A percentile compares a stretch with the other conserved stretches of the same genome.
Conservation (phyloP, 1,140 invertebrate species). For the Homalodisca vitripennis region DNA sequence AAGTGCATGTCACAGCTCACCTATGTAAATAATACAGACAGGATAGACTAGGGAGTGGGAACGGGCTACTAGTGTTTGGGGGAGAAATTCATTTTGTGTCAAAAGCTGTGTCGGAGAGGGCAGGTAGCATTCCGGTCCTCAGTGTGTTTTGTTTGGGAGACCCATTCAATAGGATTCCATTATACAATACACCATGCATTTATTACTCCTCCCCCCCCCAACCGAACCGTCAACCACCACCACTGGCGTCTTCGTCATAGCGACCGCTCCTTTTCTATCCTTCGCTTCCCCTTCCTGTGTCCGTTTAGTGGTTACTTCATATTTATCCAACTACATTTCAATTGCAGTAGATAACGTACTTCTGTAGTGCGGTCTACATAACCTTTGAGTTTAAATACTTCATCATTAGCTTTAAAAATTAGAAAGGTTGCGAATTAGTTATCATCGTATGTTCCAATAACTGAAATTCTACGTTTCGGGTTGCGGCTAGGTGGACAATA, state of each 20-base stretch:
- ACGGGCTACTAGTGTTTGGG: slow-evolving; percentile 8
- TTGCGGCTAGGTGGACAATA: too few species aligned
- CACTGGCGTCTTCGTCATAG: background rate
- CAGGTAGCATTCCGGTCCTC: slow-evolving; percentile 11
- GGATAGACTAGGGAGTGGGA: background rate
- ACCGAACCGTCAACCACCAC: background rate
- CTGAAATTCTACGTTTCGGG: too few species aligned
- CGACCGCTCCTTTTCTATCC: background rate
- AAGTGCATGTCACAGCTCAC: background rate
- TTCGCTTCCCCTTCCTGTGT: background rate
- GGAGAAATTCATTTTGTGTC: slow-evolving; percentile 17
- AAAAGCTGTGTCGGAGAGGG: slow-evolving; percentile 8
- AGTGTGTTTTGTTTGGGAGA: slow-evolving; percentile 12
- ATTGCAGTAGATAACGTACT: too few species aligned
- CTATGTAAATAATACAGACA: slow-evolving; percentile 15
- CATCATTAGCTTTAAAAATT: too few species aligned
- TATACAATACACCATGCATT: slow-evolving; percentile 24
- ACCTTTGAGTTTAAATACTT: too few species aligned
- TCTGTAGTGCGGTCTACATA: too few species aligned
- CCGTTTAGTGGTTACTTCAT: background rate
- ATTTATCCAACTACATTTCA: background rate
- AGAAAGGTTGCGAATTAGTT: too few species aligned
- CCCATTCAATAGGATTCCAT: slow-evolving; percentile 26
- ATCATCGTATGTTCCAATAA: too few species aligned
- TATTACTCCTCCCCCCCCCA: slow-evolving; percentile 14